Evolutionary conservation across 1,140 invertebrate species (phyloP), one percentile per base, ranked within the genome.

Genomic region (Penaeus vannamei): DNA sequence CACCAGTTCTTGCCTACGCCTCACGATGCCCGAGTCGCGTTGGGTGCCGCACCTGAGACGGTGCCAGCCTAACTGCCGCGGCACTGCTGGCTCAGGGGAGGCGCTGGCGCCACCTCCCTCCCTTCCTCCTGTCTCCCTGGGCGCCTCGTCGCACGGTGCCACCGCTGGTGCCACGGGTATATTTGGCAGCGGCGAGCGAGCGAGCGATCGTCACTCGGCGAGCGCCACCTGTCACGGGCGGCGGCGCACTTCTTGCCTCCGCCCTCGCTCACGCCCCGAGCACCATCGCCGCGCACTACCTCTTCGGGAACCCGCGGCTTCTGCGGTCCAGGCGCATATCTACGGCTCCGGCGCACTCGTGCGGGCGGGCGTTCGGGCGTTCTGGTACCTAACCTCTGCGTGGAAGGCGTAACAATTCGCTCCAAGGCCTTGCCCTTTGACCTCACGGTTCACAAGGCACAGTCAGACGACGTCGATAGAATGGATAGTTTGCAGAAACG

Each of bases 221-320:
- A 87, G 86, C 86, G 79, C 85, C 86, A 87, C 86, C 86, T 87
- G 86, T 82, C 86, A 60, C 32, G 64, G 60, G 77, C 86, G 79
- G 46, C 79, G 19, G 42, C 84, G 60, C 36, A 29, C 86, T 32
- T 32, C 32, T 72, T 46, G 53, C 77, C 60, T n/a, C 62, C 86
- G 60, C 79, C 36, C 26, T 53, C 53, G 62, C 61, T 83, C 36
- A 19, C 61, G 29, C 86, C 77, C 64, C 32, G 79, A 61, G 61
- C 29, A 20, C 32, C 4, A 20, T 60, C 46, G 42, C 42, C 62
- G n/a, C 84, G 14, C 36, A 59, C 86, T 87, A 87, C 86, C 86
- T 87, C 79, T 87, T 87, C 10, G 87, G 87, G 32, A 89, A 84
- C 42, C 84, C 82, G 19, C 72, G 87, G 53, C 82, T n/a, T 69